Base-by-base conservation (phyloP, 2,797 vertebrate genomes). In the Picus viridis region DNA sequence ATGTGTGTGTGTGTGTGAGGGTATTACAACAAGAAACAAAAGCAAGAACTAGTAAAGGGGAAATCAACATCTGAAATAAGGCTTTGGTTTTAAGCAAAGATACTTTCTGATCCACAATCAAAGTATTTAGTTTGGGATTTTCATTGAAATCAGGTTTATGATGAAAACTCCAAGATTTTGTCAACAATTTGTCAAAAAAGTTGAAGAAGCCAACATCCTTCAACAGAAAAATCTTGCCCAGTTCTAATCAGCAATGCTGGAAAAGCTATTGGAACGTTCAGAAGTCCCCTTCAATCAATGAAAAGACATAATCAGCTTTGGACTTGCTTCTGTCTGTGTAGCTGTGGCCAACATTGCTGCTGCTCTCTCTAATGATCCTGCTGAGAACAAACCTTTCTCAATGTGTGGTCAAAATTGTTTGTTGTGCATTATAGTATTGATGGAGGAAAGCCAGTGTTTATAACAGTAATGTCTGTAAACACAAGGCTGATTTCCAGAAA, bases 71-170 rank as follows among this genome's bases (percentile, higher is more conserved):
- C 58, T 77, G 78, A 94, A 92, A 62, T 53, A 61, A 17, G 47
- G 17, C 75, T 90, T 82, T 23, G 22, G 0, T 81, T 92, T 84
- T 29, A 41, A 53, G 79, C 75, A 77, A 56, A 86, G 34, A 27
- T 71, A 57, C 51, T 81, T 93, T 89, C 59, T 75, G 56, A 59
- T 83, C 34, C 19, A 18, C 43, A 61, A 69, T 75, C 63, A 41
- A 41, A 58, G 27, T 59, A 27, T 79, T 91, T 71, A 3, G 10
- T 83, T 90, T 62, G n/a, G 36, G 86, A 65, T 85, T 93, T 86
- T 87, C 32, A 71, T 29, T 81, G 91, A 89, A 95, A 79, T 18
- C n/a, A 68, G 92, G 23, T 70, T 91, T 86, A 92, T 71, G 73
- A 1, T 68, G 71, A 62, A 58, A 85, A 51, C 36, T 86, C 74